Conservation (phyloP, 2,888 invertebrate species). For the Orthonychiurus folsomi region DNA sequence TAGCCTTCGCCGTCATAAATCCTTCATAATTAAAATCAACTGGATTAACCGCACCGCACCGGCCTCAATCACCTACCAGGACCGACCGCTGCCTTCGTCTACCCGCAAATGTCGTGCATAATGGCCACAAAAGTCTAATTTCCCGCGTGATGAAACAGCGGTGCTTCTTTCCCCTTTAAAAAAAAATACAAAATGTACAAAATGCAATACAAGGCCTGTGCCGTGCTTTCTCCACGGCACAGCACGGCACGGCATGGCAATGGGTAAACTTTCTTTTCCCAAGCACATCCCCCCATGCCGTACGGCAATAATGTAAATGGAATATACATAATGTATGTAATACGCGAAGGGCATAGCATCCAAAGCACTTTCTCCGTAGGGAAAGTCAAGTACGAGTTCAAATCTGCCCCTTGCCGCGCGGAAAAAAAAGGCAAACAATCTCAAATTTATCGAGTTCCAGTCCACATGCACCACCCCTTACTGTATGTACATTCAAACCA, state of each 20-base stretch:
- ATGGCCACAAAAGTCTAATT: not conserved
- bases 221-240: too few relatives aligned
- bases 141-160: conserved; percentile 6
- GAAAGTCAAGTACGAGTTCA: conserved; percentile 1
- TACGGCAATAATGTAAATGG: not conserved
- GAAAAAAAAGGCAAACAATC: too few relatives aligned
- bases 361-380: not conserved
- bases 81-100: not conserved
- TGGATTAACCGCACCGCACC: not conserved
- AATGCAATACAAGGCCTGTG: too few relatives aligned
- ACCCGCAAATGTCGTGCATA: not conserved
- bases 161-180: not conserved
- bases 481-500: too few relatives aligned
- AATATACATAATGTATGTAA: not conserved
- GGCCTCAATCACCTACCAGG: not conserved
- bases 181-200: too few relatives aligned
- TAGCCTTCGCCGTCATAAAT: conserved; percentile 22
- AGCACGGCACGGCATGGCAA: too few relatives aligned
- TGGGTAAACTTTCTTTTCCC: not conserved
- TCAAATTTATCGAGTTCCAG: too few relatives aligned
- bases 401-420: too few relatives aligned
- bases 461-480: too few relatives aligned
- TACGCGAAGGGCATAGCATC: too few relatives aligned
- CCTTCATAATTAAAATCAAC: conserved; percentile 28
- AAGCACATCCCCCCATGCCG: not conserved